Evolutionary conservation across 1,140 invertebrate species (phyloP), one percentile per base, ranked within the genome.

Genomic region (Drosophila lowei): DNA sequence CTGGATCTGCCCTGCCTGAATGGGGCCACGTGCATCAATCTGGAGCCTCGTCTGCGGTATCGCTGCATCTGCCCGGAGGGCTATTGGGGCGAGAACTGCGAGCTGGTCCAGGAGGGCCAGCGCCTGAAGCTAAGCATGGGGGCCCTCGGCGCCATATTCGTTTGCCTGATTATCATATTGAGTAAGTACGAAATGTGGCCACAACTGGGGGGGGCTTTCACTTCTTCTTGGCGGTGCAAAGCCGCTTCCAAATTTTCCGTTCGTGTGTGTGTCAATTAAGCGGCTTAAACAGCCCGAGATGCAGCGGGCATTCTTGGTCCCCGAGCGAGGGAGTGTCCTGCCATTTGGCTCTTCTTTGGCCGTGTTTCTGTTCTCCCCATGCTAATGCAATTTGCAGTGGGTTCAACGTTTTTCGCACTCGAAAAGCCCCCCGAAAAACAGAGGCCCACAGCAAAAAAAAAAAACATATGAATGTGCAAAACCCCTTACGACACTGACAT

Each of bases 61-160:
- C 93, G 91, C 41, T 94, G 92, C 89, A 92, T 91, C 18, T 95
- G 95, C 81, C 93, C 93, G 2, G 91, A 92, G 63, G 94, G 94
- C 11, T 95, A 93, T 90, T 93, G 92, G 81, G 95, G 95, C n/a
- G 92, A 92, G 57, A 92, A 94, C 70, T 95, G 95, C 90, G 94
- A 94, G 79, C 91, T 94, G 42, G 92, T 93, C 34, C 92, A 93
- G 74, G 93, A 94, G 84, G 93, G 93, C 48, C 93, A 94, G 79
- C 93, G 93, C 13, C 91, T 94, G 60, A 92, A 93, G 74, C 89
- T 94, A 2, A 94, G 93, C 85, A 93, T 94, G 92, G 93, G 93
- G 44, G 94, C 94, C 60, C 89, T 94, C 64, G 93, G 93, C 38
- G 93, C 93, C 54, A 94, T 94, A 78, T 91, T 94, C 63, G 92